Evolutionary conservation across 1,140 invertebrate species (phyloP).

Genomic region (Saccostrea glomerata): DNA sequence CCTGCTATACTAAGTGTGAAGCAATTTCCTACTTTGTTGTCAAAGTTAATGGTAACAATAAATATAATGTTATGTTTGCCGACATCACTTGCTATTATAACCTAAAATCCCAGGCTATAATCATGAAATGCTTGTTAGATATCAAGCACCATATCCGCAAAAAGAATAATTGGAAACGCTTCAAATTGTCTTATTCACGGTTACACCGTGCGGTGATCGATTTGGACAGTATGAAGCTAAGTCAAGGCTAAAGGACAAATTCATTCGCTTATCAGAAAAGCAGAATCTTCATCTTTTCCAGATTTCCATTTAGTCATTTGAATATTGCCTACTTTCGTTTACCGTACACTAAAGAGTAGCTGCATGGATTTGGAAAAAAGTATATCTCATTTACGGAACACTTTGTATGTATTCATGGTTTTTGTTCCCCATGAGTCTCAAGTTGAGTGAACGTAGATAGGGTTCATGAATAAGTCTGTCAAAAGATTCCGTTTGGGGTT

Average conservation of each 20-base stretch:
- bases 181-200: background rate
- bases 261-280: background rate
- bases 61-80: background rate
- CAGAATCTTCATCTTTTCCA: too few species aligned
- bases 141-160: background rate
- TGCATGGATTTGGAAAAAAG: too few species aligned
- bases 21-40: background rate
- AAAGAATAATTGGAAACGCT: slow-evolving; percentile 14
- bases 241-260: background rate
- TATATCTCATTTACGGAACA: too few species aligned
- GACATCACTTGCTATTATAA: background rate
- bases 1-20: background rate
- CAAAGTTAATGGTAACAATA: background rate
- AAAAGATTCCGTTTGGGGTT: too few species aligned
- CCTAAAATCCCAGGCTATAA: background rate
- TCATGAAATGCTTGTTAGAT: background rate
- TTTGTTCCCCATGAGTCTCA: too few species aligned
- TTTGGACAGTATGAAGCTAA: background rate
- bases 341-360: too few species aligned
- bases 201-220: background rate
- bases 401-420: too few species aligned
- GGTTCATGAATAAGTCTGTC: too few species aligned
- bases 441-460: too few species aligned
- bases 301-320: too few species aligned
- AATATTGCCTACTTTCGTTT: too few species aligned